These are phyloP conservation scores for Neopipo cinnamomea DNA, from an alignment of 2,113 vertebrate genomes.

Conservation along the genomic window DNA sequence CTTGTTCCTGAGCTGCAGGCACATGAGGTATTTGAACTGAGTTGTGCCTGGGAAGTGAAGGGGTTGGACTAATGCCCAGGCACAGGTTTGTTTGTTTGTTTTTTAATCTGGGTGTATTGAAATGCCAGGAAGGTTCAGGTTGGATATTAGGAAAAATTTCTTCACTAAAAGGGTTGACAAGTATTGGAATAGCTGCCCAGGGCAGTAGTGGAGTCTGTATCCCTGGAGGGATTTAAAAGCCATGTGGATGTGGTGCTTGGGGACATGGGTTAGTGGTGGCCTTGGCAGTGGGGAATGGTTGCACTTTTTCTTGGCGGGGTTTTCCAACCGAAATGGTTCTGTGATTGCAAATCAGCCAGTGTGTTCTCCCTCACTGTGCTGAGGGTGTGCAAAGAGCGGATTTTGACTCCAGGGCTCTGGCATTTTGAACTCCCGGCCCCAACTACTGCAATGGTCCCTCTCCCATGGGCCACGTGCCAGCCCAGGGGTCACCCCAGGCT, in stretches of 20 bases:
- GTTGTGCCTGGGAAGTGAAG: background rate
- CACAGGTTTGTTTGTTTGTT: background rate
- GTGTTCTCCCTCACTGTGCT: accelerated
- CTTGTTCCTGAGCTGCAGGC: background rate
- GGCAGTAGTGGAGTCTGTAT: background rate
- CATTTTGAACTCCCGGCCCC: background rate
- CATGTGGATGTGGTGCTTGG: background rate
- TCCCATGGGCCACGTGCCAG: accelerated
- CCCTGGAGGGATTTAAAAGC: background rate
- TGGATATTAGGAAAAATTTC: background rate
- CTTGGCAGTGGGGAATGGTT: background rate
- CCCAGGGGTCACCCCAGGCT: accelerated
- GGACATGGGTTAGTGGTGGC: background rate
- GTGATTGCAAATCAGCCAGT: background rate
- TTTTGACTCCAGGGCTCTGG: background rate
- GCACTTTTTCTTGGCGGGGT: background rate
- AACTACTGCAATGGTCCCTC: accelerated
- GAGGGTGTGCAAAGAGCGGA: accelerated
- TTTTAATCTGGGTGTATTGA: background rate
- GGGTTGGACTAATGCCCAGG: background rate
- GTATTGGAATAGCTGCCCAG: background rate
- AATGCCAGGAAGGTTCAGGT: background rate
- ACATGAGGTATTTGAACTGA: background rate
- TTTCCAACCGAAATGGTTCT: background rate
- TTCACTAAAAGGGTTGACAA: background rate